Evolutionary conservation across 2,797 vertebrate species (phyloP), one percentile per base, ranked within the genome.

Genomic region (Clarias laeviceps): DNA sequence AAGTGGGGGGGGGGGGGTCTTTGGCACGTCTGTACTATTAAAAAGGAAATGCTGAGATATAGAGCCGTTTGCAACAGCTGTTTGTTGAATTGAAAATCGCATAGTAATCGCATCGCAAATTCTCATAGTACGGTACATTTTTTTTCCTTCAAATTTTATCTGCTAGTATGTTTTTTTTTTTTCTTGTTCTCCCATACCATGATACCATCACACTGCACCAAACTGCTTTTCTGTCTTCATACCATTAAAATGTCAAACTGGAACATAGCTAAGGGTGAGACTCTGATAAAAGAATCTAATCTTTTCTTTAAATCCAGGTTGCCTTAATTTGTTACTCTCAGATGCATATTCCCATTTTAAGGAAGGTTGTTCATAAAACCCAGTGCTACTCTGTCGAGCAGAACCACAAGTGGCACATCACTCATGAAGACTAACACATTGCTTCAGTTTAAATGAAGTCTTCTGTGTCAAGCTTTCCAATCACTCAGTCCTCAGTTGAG

Each of bases 401-500:
- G n/a, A 34, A 15, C 0, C 37, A 40, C 72, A 56, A 78, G 27
- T 20, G 50, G 72, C 50, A 74, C 66, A 34, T 57, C 14, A 22
- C 27, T 61, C 34, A 68, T 81, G 22, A 80, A 77, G 69, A 78
- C 76, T 32, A 72, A 59, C 4, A 9, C 74, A 18, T 3, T 27
- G 59, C 84, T 65, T 50, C 80, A 57, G 83, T 78, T 68, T 59
- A 59, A 77, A 77, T 59, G 5, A 74, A 29, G 45, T 56, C 72
- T 77, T 20, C 69, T 1, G 34, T 82, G 82, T 77, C 68, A 64
- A 73, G 62, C 57, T 61, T 85, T 65, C 69, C 17, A 40, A 73
- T 79, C 70, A 76, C 37, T 20, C 50, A 45, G 18, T 37, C 6
- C 61, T 61, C 18, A 74, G 73, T 17, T 57, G 50, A 27, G 86